These are phyloP conservation scores for Synergus laeviventris DNA, from an alignment of 2,888 invertebrate genomes.

Conservation along the genomic window DNA sequence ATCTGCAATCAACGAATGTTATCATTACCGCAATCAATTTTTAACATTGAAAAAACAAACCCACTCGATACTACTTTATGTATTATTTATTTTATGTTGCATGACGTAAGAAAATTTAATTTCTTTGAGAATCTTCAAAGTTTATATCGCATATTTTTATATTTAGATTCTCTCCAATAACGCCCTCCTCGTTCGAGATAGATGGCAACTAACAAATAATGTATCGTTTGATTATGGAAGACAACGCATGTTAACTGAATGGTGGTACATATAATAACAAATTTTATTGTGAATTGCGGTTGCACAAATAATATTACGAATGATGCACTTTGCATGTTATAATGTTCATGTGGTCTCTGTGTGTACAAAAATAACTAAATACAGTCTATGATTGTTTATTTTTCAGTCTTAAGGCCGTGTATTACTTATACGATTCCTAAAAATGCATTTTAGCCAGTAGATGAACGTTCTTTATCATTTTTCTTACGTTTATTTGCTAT, in stretches of 20 bases:
- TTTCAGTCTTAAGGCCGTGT: no score
- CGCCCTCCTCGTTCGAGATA: slow-evolving; percentile 40
- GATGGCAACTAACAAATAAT: slow-evolving; percentile 49
- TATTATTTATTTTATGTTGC: slow-evolving; percentile 24
- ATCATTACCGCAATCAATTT: not conserved
- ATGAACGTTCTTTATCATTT: no score
- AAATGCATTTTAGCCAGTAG: no score
- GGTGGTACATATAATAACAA: slow-evolving; percentile 30
- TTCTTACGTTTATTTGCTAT: no score
- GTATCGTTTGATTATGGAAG: slow-evolving; percentile 52
- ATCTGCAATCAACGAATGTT: not conserved
- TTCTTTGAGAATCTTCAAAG: slow-evolving; percentile 30
- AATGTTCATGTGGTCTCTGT: slow-evolving; percentile 8
- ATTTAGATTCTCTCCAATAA: slow-evolving; percentile 44
- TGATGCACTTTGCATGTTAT: slow-evolving; percentile 25
- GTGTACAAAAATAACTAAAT: not conserved
- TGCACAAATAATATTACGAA: slow-evolving; percentile 10
- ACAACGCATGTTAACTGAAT: slow-evolving; percentile 53
- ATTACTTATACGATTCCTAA: no score
- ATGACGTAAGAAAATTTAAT: slow-evolving; percentile 14
- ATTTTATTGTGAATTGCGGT: slow-evolving; percentile 36
- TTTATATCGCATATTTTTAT: slow-evolving; percentile 43
- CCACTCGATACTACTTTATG: slow-evolving; percentile 42
- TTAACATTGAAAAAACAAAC: not conserved
- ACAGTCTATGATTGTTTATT: not conserved